Evolutionary conservation across 2,113 vertebrate genomes (phyloP).

Genomic region (Gnathonemus echidnorhynchus): DNA sequence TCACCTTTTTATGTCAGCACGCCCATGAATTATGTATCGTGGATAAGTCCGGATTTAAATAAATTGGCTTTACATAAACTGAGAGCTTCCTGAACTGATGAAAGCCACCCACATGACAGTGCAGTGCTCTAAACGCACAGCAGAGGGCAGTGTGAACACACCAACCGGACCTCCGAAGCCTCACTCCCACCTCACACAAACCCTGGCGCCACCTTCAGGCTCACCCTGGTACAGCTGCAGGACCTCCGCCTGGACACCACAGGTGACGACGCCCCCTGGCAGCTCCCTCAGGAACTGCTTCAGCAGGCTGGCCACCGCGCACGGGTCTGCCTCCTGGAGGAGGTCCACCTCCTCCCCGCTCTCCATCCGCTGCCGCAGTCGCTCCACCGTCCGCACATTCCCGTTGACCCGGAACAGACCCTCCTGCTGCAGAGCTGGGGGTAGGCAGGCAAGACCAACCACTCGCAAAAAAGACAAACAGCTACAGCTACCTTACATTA

Average conservation of each 20-base stretch:
- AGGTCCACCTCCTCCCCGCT: conserved; percentile 63
- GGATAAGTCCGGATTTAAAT: not conserved
- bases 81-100: not conserved
- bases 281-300: conserved; percentile 83
- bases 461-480: not conserved
- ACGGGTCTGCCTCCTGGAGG: conserved; percentile 59
- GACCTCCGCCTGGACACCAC: conserved; percentile 60
- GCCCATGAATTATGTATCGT: not conserved
- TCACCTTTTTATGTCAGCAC: not conserved
- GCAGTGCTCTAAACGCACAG: not conserved
- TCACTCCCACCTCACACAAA: not conserved
- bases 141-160: not conserved
- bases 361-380: conserved; percentile 69
- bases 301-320: conserved; percentile 77
- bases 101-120: not conserved
- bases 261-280: conserved; percentile 70
- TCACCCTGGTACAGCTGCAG: conserved; percentile 74
- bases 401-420: conserved; percentile 88
- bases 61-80: not conserved
- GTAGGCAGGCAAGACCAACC: not conserved
- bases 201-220: conserved; percentile 14
- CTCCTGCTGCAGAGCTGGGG: conserved; percentile 77
- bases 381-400: conserved; percentile 72
- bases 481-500: not conserved
- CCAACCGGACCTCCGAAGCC: not conserved